Evolutionary conservation across 2,888 invertebrate species (phyloP).

Genomic region (Callyntrura guangdongensis): DNA sequence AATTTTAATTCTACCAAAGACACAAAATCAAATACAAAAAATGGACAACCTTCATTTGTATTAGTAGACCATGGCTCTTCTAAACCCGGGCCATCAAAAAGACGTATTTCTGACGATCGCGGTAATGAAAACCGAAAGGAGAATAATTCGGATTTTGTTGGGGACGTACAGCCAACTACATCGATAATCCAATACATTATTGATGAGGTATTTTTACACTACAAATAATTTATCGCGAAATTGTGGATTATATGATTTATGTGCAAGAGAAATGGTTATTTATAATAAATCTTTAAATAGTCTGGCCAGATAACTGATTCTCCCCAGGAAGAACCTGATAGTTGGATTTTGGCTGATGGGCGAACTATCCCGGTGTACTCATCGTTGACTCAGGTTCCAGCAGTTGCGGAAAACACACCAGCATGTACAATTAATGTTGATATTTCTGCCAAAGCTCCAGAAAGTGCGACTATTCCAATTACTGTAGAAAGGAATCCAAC

Average conservation of each 20-base stretch:
- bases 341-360: conserved; percentile 79
- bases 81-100: conserved; percentile 58
- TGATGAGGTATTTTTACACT: conserved; percentile 70
- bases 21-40: not conserved
- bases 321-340: conserved; percentile 72
- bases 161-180: conserved; percentile 52
- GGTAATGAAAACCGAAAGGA: not conserved
- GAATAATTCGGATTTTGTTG: not conserved
- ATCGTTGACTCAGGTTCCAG: conserved; percentile 72
- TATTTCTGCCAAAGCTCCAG: conserved; percentile 15
- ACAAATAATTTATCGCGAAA: no score
- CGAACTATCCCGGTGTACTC: conserved; percentile 81
- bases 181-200: conserved; percentile 81
- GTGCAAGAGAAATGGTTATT: no score
- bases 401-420: conserved; percentile 51
- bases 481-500: conserved; percentile 40
- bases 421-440: conserved; percentile 72
- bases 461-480: conserved; percentile 48
- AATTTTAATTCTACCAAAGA: not conserved
- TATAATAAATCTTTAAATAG: not conserved
- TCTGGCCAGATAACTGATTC: conserved; percentile 63
- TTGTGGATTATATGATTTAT: no score
- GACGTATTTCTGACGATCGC: conserved; percentile 29
- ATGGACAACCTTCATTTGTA: conserved; percentile 53
- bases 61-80: conserved; percentile 57